Evolutionary conservation across 2,113 vertebrate genomes (phyloP), one percentile per base, ranked within the genome.

Genomic region (Eulemur rufifrons): DNA sequence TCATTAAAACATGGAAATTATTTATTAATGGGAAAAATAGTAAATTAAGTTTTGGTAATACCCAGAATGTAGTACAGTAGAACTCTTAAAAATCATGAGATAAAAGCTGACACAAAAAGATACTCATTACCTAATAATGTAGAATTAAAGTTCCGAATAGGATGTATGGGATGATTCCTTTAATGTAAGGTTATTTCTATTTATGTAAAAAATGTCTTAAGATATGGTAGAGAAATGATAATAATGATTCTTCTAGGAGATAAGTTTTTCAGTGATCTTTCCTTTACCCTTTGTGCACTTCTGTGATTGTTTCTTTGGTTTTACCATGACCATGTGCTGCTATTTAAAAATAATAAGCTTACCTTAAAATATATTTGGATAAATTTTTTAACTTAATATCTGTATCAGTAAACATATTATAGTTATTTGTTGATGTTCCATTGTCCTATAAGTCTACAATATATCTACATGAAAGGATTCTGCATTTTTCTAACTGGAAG

Each of bases 51-150:
- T 71, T 37, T 73, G 21, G 27, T 86, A 45, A 47, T 54, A 91
- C 54, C 37, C 29, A 86, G 42, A 91, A 63, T 71, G 18, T 86
- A 86, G 27, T 81, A 86, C 6, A 54, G 9, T 90, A 73, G 50
- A 78, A 8, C 47, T 45, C 45, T 95, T 90, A 95, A 78, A 95
- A 61, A 71, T 90, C 77, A 77, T 64, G 85, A 68, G 47, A 37
- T 56, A 34, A 68, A 37, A 74, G 32, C 61, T 80, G 50, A 76
- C 15, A 56, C 52, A 82, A 20, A 69, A 93, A 93, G 12, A 29
- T 66, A 6, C 37, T 89, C 37, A 82, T 89, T 89, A 63, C 54
- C 21, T 88, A 85, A 50, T 88, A 85, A 50, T 68, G 12, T 69
- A 4, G 8, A 84, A 77, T 56, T 90, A 95, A 86, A 42, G 39